phyloP scores from a whole-genome alignment of 2,888 invertebrate species.

The Campoletis raptor region DNA sequence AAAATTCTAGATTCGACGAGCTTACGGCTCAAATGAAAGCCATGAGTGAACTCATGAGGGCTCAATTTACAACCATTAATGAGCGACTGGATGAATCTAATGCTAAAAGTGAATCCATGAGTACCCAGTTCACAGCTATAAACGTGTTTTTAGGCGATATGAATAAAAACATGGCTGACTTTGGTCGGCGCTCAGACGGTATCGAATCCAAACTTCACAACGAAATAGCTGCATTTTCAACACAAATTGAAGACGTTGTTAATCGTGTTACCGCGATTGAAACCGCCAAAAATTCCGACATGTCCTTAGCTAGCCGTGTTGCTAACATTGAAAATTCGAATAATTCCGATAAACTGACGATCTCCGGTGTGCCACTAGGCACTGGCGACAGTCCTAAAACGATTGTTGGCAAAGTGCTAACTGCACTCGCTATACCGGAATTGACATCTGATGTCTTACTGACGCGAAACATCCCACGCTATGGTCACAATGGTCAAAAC shows the following conservation, averaged over 20 bases:
- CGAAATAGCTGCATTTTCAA: not conserved
- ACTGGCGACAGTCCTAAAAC: not conserved
- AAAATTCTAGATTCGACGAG: too few species aligned
- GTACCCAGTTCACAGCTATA: too few species aligned
- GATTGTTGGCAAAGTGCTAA: conserved; percentile 3
- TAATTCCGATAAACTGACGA: not conserved
- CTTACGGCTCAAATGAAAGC: too few species aligned
- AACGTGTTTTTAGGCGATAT: not conserved
- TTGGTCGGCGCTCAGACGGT: not conserved
- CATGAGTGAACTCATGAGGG: too few species aligned
- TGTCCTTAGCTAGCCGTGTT: too few species aligned
- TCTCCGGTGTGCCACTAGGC: not conserved
- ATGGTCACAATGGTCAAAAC: not conserved
- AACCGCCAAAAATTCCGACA: not conserved
- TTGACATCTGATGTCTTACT: not conserved
- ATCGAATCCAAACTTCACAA: not conserved
- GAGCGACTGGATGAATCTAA: too few species aligned
- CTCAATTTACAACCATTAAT: too few species aligned
- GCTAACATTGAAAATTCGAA: too few species aligned
- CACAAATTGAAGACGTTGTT: too few species aligned
- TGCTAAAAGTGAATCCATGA: too few species aligned
- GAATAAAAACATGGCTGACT: not conserved
- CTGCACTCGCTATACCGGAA: not conserved
- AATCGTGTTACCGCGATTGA: too few species aligned
- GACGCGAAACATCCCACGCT: not conserved